Percentiles rank a stretch among this genome's conserved stretches.
These are phyloP conservation scores for Ancistrus triradiatus DNA, from an alignment of 2,113 vertebrate species.

Conservation along the genomic window DNA sequence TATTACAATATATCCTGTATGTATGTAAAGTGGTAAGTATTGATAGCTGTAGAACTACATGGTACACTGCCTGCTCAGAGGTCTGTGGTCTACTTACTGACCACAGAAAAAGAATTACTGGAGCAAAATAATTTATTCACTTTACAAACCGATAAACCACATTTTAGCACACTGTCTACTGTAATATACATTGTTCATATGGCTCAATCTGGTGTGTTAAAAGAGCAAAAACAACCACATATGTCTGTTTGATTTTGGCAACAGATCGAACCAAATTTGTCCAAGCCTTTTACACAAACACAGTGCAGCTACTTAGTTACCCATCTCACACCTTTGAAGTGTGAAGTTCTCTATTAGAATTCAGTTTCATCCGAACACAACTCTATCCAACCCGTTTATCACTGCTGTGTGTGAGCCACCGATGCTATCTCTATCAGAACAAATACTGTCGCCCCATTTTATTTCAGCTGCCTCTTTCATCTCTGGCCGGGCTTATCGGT, in stretches of 20 bases:
- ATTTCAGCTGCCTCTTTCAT: slow-evolving; percentile 66
- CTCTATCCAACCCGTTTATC: slow-evolving; percentile 48
- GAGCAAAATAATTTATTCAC: too few relatives aligned
- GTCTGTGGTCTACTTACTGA: too few relatives aligned
- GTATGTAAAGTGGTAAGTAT: too few relatives aligned
- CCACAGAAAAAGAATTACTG: too few relatives aligned
- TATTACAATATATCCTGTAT: too few relatives aligned
- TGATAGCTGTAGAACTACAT: too few relatives aligned
- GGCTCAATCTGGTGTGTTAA: not conserved
- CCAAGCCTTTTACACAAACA: slow-evolving; percentile 18
- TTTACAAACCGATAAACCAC: too few relatives aligned
- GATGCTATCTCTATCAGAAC: slow-evolving; percentile 61
- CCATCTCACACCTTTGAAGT: slow-evolving; percentile 37
- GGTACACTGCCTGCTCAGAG: too few relatives aligned
- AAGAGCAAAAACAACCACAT: slow-evolving; percentile 7
- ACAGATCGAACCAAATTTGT: not conserved
- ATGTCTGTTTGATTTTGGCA: slow-evolving; percentile 6
- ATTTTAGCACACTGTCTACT: too few relatives aligned
- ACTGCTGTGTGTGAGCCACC: slow-evolving; percentile 51
- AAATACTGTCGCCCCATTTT: slow-evolving; percentile 55
- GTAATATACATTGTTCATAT: too few relatives aligned
- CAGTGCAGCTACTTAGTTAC: slow-evolving; percentile 16
- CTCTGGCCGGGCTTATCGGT: slow-evolving; percentile 58
- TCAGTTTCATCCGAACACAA: slow-evolving; percentile 47
- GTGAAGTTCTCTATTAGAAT: slow-evolving; percentile 35